Percentiles rank a stretch among this genome's conserved stretches.
Evolutionary conservation across 2,113 vertebrate species (phyloP).

Genomic region (Onychostoma macrolepis): DNA sequence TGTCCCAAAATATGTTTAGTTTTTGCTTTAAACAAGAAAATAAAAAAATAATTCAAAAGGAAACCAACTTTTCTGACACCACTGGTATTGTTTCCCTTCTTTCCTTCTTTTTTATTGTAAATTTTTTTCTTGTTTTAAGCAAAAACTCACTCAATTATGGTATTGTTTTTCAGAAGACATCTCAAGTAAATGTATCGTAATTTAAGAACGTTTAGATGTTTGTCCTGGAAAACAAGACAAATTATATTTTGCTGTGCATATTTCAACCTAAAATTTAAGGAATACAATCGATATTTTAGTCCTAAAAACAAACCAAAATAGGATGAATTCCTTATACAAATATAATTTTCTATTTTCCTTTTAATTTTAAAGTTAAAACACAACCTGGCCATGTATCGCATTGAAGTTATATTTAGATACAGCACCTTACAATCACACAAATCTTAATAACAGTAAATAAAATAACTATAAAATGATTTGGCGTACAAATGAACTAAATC

Average conservation of each 20-base stretch:
- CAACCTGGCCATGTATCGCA: not conserved
- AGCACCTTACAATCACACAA: constrained; percentile 9
- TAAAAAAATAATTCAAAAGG: too few relatives aligned
- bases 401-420: not conserved
- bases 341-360: not conserved
- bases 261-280: too few relatives aligned
- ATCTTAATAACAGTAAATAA: not conserved
- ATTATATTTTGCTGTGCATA: too few relatives aligned
- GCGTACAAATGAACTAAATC: not conserved
- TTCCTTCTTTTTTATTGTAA: too few relatives aligned
- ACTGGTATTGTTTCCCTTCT: too few relatives aligned
- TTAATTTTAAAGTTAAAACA: not conserved
- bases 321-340: not conserved
- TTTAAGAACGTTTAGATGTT: too few relatives aligned
- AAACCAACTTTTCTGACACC: too few relatives aligned
- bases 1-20: too few relatives aligned
- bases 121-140: too few relatives aligned
- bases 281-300: not conserved
- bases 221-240: too few relatives aligned
- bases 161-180: not conserved
- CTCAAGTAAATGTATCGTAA: too few relatives aligned
- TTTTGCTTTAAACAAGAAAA: not conserved
- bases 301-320: not conserved
- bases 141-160: too few relatives aligned
- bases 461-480: constrained; percentile 29